Percentiles rank a stretch among this genome's conserved stretches.
Evolutionary conservation across 1,140 invertebrate species (phyloP).

Genomic region (Calosoma granatense): DNA sequence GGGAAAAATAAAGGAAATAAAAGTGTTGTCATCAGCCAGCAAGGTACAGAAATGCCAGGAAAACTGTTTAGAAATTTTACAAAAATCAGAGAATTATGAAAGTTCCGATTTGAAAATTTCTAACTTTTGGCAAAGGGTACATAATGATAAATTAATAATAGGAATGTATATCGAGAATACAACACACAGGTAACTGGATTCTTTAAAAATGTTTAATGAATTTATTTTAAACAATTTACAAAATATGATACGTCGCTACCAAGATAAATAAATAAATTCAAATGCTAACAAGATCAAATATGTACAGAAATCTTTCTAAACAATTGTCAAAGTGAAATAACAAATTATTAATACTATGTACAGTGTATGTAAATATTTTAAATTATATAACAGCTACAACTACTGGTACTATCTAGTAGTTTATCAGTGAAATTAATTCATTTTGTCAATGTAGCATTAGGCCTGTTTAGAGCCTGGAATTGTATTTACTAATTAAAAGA

Average conservation of each 20-base stretch:
- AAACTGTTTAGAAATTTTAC: neutral
- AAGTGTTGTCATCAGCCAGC: neutral
- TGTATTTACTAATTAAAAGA: neutral
- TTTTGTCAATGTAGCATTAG: neutral
- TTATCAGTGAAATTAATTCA: neutral
- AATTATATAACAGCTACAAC: neutral
- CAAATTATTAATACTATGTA: neutral
- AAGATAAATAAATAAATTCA: neutral
- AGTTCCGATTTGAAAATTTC: neutral
- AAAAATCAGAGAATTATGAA: neutral
- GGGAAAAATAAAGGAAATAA: neutral
- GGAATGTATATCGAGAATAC: neutral
- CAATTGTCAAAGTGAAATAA: neutral
- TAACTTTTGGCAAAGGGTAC: neutral
- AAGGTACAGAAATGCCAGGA: neutral
- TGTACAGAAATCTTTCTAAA: no score
- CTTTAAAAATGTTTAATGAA: neutral
- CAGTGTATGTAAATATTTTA: neutral
- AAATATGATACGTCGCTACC: neutral
- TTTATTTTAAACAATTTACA: conserved; percentile 8
- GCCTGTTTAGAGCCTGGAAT: neutral
- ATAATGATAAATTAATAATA: neutral
- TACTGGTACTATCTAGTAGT: neutral
- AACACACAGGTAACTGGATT: neutral
- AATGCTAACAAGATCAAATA: no score